phyloP scores from a whole-genome alignment of 2,888 invertebrate species.

The Drosophila mayaguana region DNA sequence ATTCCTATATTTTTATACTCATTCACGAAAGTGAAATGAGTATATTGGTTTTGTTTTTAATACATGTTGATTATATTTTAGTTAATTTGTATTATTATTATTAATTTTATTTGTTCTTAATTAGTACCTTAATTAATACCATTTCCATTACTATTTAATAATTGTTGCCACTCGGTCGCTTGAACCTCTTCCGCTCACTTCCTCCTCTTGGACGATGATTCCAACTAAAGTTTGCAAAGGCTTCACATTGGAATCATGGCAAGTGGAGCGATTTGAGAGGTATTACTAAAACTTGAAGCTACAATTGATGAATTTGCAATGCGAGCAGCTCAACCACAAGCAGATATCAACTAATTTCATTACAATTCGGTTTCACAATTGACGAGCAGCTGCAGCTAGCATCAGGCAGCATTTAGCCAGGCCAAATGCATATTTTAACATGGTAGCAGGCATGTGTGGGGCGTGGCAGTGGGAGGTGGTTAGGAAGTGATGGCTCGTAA shows the following conservation, averaged over 20 bases:
- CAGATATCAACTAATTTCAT: constrained; percentile 6
- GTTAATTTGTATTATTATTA: too few relatives aligned
- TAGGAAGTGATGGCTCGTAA: constrained; percentile 44
- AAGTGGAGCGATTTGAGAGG: neutral
- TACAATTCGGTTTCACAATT: constrained; percentile 2
- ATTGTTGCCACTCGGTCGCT: too few relatives aligned
- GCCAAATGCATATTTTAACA: constrained; percentile 21
- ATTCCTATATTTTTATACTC: too few relatives aligned
- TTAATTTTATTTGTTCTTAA: too few relatives aligned
- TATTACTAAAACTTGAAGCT: neutral
- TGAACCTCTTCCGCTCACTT: too few relatives aligned
- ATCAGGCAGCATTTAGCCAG: constrained; percentile 26
- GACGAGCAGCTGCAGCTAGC: constrained; percentile 36
- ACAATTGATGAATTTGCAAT: neutral
- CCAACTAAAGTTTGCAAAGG: neutral
- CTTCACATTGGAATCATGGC: neutral
- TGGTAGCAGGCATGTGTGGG: too few relatives aligned
- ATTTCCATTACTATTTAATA: too few relatives aligned
- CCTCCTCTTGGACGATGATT: too few relatives aligned
- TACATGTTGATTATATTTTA: too few relatives aligned
- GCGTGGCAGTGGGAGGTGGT: neutral
- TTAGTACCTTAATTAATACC: too few relatives aligned
- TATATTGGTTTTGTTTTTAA: too few relatives aligned
- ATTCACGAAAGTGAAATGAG: too few relatives aligned
- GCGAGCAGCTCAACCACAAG: neutral